Evolutionary conservation across 2,888 invertebrate species (phyloP).

Genomic region (Palloptera scutellata): DNA sequence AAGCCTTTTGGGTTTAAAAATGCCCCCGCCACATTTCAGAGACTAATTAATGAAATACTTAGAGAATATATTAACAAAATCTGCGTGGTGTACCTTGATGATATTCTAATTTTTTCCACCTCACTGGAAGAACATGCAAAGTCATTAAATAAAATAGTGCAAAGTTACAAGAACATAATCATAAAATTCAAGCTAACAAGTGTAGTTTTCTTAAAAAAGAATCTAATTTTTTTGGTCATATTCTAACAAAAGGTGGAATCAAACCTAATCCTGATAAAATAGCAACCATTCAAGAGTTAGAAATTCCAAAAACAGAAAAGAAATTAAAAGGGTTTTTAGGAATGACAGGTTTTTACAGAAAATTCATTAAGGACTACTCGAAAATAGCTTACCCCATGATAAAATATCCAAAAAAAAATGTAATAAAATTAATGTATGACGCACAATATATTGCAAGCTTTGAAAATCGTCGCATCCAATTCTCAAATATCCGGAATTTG

Average conservation of each 20-base stretch:
- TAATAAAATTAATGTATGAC: too few relatives aligned
- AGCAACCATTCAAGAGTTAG: slow-evolving; percentile 7
- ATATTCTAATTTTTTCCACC: slow-evolving; percentile 15
- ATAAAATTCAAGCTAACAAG: slow-evolving; percentile 7
- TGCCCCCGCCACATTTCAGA: slow-evolving; percentile 8
- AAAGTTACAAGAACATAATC: slow-evolving; percentile 6
- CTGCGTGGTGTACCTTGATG: slow-evolving; percentile 26
- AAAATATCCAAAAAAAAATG: slow-evolving; percentile 18
- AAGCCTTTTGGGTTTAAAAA: slow-evolving; percentile 8
- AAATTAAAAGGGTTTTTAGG: slow-evolving; percentile 27
- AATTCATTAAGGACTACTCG: slow-evolving; percentile 9
- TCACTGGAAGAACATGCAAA: slow-evolving; percentile 14
- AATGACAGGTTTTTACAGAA: slow-evolving; percentile 16
- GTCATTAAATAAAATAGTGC: slow-evolving; percentile 3
- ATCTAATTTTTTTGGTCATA: slow-evolving; percentile 11
- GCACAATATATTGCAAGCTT: slow-evolving; percentile 32
- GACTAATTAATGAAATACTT: slow-evolving; percentile 15
- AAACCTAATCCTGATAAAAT: slow-evolving; percentile 12
- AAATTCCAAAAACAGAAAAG: slow-evolving; percentile 11
- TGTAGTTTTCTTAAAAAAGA: background rate
- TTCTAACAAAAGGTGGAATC: slow-evolving; percentile 18
- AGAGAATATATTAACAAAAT: slow-evolving; percentile 25
- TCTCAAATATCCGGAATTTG: slow-evolving; percentile 22
- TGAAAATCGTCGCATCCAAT: slow-evolving; percentile 31
- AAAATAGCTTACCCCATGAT: slow-evolving; percentile 21